Base-by-base conservation (phyloP, 1,140 invertebrate species). In the Saccostrea cuccullata region DNA sequence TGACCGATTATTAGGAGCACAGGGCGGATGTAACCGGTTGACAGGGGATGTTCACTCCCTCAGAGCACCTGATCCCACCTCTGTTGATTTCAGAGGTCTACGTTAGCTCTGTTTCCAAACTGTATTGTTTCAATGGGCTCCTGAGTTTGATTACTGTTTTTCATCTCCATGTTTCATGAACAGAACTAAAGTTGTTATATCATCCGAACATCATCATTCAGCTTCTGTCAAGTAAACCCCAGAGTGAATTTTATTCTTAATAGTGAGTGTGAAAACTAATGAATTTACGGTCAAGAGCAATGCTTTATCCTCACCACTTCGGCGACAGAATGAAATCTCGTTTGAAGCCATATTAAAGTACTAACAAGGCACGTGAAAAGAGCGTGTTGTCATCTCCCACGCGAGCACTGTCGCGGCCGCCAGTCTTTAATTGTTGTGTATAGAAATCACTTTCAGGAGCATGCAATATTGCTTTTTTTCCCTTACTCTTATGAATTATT, bases 401-500 rank as follows among this genome's bases (percentile, higher is more conserved):
- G 70, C 70, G 47, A 47, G 47, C 47, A 8, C 6, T 47, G 47
- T 47, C 47, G 47, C 9, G 12, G 70, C 30, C 23, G 2, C 26
- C 11, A 26, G 70, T 36, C 26, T 77, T 17, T 30, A 36, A 30
- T 77, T 77, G 70, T 15, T 30, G 70, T 30, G 70, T 26, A 77
- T 36, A 36, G 26, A 77, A 77, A 77, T 30, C 26, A 77, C 70
- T 77, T 77, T 77, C 13, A 77, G 13, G 30, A 23, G 70, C 26
- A 77, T 26, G 26, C 70, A 11, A 26, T 77, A 30, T 77, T 77
- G 26, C 26, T 11, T 77, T 77, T 77, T 77, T 12, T n/a, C n/a
- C 13, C 26, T 30, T 36, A 77, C 30, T 77, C 70, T 36, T 77
- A 30, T 77, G 70, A 77, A 77, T 77, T 77, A 77, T 77, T 77